Evolutionary conservation across 2,113 vertebrate genomes (phyloP).

Genomic region (Hystrix brachyura): DNA sequence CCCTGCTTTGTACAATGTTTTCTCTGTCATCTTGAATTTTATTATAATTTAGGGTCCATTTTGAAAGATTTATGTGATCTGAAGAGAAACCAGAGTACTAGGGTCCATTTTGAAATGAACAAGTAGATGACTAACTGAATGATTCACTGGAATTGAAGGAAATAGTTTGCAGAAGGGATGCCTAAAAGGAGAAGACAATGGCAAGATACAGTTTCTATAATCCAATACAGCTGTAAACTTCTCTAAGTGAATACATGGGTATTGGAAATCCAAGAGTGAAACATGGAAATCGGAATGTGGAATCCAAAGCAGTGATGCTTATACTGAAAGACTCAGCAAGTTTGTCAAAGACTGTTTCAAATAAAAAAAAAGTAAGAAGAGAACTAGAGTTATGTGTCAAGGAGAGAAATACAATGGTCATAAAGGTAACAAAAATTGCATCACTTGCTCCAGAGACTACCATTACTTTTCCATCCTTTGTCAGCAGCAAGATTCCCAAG

Average conservation of each 20-base stretch:
- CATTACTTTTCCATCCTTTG: conserved; percentile 53
- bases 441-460: conserved; percentile 25
- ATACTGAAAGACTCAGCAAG: background rate
- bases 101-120: background rate
- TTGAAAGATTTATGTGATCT: background rate
- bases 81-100: too few relatives aligned
- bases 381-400: background rate
- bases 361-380: conserved; percentile 7
- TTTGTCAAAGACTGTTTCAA: conserved; percentile 50
- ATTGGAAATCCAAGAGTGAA: background rate
- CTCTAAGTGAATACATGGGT: background rate
- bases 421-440: conserved; percentile 57
- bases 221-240: background rate
- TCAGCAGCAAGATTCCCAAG: conserved; percentile 58
- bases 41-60: background rate
- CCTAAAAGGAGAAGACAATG: background rate
- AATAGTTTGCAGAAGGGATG: background rate
- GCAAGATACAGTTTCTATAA: background rate
- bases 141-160: background rate
- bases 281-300: background rate
- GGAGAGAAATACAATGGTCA: conserved; percentile 35
- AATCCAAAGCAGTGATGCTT: conserved; percentile 48
- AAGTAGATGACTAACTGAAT: background rate
- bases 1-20: background rate
- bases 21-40: background rate